phyloP scores from a whole-genome alignment of 2,113 vertebrate species.

The Rhea americana region DNA sequence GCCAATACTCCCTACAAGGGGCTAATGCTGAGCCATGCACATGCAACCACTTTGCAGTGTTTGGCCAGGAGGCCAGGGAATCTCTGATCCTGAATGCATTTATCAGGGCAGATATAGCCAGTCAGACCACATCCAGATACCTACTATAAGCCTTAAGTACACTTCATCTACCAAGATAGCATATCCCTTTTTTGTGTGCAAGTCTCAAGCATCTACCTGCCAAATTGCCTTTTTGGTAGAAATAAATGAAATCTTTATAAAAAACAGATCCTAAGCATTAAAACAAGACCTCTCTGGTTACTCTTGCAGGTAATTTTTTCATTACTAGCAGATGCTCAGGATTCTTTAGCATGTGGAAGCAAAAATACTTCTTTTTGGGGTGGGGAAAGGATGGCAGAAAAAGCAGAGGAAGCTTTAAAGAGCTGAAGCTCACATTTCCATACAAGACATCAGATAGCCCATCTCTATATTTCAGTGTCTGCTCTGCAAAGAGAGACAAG shows the following conservation, averaged over 20 bases:
- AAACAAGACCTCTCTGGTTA: background rate
- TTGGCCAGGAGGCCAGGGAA: background rate
- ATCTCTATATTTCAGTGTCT: background rate
- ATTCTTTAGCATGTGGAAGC: background rate
- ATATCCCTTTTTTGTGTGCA: background rate
- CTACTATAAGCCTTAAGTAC: background rate
- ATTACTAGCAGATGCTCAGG: background rate
- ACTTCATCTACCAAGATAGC: background rate
- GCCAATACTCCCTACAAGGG: background rate
- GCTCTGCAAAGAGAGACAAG: background rate
- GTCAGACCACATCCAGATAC: background rate
- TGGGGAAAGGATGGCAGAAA: background rate
- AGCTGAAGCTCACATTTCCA: background rate
- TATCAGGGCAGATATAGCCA: fast-evolving
- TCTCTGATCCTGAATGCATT: background rate
- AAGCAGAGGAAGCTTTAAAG: background rate
- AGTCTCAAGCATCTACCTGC: background rate
- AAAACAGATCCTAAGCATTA: background rate
- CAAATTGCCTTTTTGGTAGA: background rate
- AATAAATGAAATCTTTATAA: background rate
- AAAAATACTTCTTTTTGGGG: background rate
- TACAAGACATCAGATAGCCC: background rate
- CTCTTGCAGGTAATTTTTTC: background rate
- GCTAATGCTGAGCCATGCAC: fast-evolving
- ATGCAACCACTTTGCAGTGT: fast-evolving